Base-by-base conservation (phyloP, 2,113 vertebrate genomes). In the Eurypyga helias region DNA sequence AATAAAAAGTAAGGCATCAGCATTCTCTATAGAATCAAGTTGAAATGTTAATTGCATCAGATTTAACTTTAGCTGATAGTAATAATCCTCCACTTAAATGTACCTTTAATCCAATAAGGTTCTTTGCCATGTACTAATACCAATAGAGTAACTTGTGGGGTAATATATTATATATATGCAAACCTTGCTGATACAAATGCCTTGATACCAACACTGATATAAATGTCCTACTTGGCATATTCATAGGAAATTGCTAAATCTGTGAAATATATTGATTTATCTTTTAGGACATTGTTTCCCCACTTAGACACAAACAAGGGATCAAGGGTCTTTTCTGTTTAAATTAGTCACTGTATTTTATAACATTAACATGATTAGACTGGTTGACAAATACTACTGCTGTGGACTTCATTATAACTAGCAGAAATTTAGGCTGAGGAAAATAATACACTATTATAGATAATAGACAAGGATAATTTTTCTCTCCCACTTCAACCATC, bases 281-380 rank as follows among this genome's bases (percentile, higher is more conserved):
- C 69, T 89, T 89, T 91, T 55, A 91, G 46, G 52, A 54, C 5
- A 29, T 16, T 58, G 36, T 73, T 84, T 96, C 87, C 95, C 54
- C 45, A 92, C 92, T 96, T 80, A 94, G 57, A 70, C 12, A 81
- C 36, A 51, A 55, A 70, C 13, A 93, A 83, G 23, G 16, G 15
- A 97, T 93, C 89, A 97, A 97, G 67, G 52, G 31, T 48, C 85
- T 83, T 97, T 96, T 96, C 83, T 71, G 83, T 7, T 48, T 77
- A 79, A 79, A 33, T 52, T 55, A 55, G 9, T 57, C 85, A 67
- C 76, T 23, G 14, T 18, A 57, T 21, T 77, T 91, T 64, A 73
- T 83, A 95, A 84, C 21, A 91, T 46, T 72, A 94, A 94, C 28
- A 7, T 62, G 89, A 52, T 85, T 48, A 82, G 89, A 89, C 67